phyloP scores from a whole-genome alignment of 2,888 invertebrate species.

The Limnephilus auricula region DNA sequence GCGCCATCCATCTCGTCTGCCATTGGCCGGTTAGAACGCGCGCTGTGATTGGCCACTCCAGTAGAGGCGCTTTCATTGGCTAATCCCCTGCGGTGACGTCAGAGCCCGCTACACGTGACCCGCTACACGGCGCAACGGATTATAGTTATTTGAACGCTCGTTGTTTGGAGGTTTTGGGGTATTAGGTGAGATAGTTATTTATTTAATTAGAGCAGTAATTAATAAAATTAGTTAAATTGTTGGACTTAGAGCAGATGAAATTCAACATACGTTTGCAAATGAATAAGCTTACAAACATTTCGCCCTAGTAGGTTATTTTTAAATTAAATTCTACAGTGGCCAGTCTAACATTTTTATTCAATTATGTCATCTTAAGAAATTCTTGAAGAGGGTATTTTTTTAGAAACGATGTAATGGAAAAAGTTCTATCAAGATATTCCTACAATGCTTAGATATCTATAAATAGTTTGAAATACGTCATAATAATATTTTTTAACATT shows the following conservation, averaged over 20 bases:
- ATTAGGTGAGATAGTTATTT: background rate
- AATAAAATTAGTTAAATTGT: background rate
- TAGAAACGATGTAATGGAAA: no score
- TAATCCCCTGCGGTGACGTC: conserved; percentile 17
- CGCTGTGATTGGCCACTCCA: conserved; percentile 6
- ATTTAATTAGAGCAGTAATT: background rate
- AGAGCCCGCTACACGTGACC: conserved; percentile 2
- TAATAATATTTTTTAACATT: no score
- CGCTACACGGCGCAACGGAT: background rate
- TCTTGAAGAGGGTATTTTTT: no score
- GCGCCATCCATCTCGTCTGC: conserved; percentile 9
- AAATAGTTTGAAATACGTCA: no score
- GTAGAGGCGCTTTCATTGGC: background rate
- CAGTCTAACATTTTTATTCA: background rate
- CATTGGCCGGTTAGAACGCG: background rate
- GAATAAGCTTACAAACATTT: background rate
- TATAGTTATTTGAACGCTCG: background rate
- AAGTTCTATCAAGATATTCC: no score
- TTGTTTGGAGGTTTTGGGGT: background rate
- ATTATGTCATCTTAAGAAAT: background rate
- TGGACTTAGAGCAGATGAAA: background rate
- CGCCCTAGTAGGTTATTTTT: background rate
- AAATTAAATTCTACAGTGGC: background rate
- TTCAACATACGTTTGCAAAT: background rate
- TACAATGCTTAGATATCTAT: no score